Evolutionary conservation across 2,888 invertebrate genomes (phyloP).

Genomic region (Griposia aprilina): DNA sequence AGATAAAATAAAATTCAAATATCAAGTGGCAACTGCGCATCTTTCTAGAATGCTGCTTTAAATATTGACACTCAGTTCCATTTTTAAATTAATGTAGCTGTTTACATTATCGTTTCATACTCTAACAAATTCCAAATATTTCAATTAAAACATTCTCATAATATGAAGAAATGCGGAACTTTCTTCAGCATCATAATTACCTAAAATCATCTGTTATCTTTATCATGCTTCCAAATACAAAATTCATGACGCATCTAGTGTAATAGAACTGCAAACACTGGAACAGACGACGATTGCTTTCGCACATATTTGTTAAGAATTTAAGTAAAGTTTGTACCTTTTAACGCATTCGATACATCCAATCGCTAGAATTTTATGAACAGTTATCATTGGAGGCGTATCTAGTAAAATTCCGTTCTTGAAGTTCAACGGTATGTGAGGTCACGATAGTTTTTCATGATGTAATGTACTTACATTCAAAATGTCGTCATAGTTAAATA

Average conservation of each 20-base stretch:
- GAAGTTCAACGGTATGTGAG: slow-evolving; percentile 52
- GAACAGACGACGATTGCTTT: slow-evolving; percentile 62
- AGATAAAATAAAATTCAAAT: slow-evolving; percentile 8
- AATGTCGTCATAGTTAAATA: slow-evolving; percentile 42
- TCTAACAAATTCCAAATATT: no score
- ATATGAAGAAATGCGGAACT: not conserved
- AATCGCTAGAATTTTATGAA: slow-evolving; percentile 53
- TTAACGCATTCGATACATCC: slow-evolving; percentile 58
- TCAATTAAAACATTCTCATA: not conserved
- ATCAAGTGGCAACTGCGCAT: slow-evolving; percentile 19
- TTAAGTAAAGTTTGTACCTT: slow-evolving; percentile 64
- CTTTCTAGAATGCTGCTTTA: not conserved
- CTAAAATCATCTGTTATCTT: slow-evolving; percentile 26
- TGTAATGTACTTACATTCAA: slow-evolving; percentile 38
- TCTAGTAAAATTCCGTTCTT: slow-evolving; percentile 49
- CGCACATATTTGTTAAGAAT: slow-evolving; percentile 68
- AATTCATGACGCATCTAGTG: slow-evolving; percentile 40
- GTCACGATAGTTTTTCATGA: slow-evolving; percentile 36
- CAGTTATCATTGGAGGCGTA: slow-evolving; percentile 56
- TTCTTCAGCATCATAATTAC: slow-evolving; percentile 22
- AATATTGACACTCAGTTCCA: not conserved
- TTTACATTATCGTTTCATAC: not conserved
- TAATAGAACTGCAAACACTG: slow-evolving; percentile 46
- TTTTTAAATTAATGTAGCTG: not conserved
- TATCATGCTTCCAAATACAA: slow-evolving; percentile 33